These are phyloP conservation scores for Dolichotis patagonum DNA, from an alignment of 2,113 vertebrate species.

Conservation along the genomic window DNA sequence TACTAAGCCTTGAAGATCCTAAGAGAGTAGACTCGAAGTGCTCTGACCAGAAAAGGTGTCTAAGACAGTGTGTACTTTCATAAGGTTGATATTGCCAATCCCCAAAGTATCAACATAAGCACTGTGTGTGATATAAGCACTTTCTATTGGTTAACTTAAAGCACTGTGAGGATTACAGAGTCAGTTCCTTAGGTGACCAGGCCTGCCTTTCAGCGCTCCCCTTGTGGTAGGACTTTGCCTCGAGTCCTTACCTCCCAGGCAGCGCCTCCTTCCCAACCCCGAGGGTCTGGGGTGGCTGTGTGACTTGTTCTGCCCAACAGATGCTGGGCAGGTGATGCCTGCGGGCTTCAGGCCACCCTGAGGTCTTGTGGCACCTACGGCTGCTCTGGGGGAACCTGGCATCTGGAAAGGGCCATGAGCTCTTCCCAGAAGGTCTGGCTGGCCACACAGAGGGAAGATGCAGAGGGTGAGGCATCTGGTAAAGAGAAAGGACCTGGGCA, in stretches of 20 bases:
- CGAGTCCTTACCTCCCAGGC: neutral
- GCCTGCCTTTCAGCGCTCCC: neutral
- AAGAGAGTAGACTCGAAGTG: neutral
- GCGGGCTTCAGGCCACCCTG: neutral
- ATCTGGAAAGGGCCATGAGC: neutral
- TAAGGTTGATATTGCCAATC: neutral
- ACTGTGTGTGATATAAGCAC: neutral
- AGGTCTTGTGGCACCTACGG: neutral
- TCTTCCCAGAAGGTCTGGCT: neutral
- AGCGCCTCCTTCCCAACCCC: neutral
- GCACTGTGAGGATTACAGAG: neutral
- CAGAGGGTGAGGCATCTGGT: fast-evolving
- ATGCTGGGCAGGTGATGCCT: too few species aligned
- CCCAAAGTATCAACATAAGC: neutral
- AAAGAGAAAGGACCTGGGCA: neutral
- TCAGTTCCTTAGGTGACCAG: neutral
- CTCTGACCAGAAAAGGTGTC: neutral
- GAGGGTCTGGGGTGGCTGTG: neutral
- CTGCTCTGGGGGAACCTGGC: neutral
- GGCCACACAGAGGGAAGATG: neutral
- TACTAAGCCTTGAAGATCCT: neutral
- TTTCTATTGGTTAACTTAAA: neutral
- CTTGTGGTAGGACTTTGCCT: neutral
- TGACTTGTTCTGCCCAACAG: neutral
- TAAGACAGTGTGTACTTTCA: neutral